phyloP scores from a whole-genome alignment of 1,140 invertebrate species.

The Monomorium pharaonis region DNA sequence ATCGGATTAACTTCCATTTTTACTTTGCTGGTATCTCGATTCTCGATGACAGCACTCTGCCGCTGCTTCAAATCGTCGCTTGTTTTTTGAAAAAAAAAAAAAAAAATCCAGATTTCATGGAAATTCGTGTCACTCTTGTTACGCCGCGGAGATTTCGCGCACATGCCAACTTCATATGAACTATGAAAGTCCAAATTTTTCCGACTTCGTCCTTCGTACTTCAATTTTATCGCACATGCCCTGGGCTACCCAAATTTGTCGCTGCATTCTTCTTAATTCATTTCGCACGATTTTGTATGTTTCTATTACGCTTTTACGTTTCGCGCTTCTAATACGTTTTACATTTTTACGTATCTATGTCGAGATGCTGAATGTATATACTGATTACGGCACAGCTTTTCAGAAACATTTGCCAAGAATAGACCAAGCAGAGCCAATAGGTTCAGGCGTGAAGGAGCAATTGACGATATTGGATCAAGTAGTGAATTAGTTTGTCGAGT shows the following conservation, averaged over 20 bases:
- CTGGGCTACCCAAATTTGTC: conserved; percentile 28
- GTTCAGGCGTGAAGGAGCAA: conserved; percentile 51
- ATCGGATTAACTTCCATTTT: conserved; percentile 43
- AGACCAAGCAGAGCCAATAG: conserved; percentile 40
- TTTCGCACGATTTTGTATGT: conserved; percentile 9
- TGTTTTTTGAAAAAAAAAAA: conserved; percentile 22
- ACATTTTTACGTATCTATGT: not conserved
- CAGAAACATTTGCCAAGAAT: conserved; percentile 35
- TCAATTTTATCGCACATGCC: conserved; percentile 17
- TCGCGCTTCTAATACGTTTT: not conserved
- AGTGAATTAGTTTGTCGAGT: conserved; percentile 66
- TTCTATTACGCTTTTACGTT: not conserved
- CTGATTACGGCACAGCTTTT: conserved; percentile 21
- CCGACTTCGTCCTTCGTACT: conserved; percentile 11
- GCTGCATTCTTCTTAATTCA: conserved; percentile 27
- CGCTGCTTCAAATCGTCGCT: conserved; percentile 36
- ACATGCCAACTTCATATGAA: conserved; percentile 36
- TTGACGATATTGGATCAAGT: conserved; percentile 64
- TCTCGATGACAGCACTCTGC: conserved; percentile 40
- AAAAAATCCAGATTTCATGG: conserved; percentile 49
- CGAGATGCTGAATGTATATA: not conserved
- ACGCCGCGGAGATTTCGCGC: conserved; percentile 30
- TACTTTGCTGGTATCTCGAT: conserved; percentile 28
- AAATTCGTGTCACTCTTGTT: conserved; percentile 49
- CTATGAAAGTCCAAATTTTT: conserved; percentile 49